Percentiles rank a stretch among this genome's conserved stretches.
Evolutionary conservation across 2,113 vertebrate genomes (phyloP).

Genomic region (Chionodraco myersi): DNA sequence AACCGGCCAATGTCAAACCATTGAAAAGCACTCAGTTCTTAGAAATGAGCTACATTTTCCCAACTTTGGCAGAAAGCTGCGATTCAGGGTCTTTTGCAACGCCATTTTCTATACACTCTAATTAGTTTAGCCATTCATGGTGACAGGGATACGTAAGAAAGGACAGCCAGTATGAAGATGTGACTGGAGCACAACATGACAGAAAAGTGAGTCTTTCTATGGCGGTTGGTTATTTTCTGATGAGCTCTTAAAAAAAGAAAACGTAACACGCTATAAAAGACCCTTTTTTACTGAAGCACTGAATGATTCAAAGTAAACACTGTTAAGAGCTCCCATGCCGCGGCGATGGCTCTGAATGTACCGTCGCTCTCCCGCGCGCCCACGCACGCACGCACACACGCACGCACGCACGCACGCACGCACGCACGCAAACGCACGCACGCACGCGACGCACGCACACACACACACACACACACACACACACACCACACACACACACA

Average conservation of each 20-base stretch:
- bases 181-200: conserved; percentile 2
- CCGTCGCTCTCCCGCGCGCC: no score
- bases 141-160: background rate
- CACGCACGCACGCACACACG: no score
- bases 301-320: no score
- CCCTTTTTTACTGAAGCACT: no score
- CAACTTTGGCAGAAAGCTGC: background rate
- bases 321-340: no score
- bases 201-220: background rate
- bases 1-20: background rate
- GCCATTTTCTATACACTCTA: background rate
- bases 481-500: no score
- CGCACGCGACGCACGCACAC: no score
- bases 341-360: no score
- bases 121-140: background rate
- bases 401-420: no score
- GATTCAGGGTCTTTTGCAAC: background rate
- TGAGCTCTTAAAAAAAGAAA: background rate
- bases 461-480: no score
- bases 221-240: background rate
- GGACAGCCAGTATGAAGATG: background rate
- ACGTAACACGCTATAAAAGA: no score
- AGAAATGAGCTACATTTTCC: background rate
- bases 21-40: background rate
- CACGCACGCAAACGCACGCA: no score